Evolutionary conservation across 2,888 invertebrate species (phyloP).

Genomic region (Andrena hattorfiana): DNA sequence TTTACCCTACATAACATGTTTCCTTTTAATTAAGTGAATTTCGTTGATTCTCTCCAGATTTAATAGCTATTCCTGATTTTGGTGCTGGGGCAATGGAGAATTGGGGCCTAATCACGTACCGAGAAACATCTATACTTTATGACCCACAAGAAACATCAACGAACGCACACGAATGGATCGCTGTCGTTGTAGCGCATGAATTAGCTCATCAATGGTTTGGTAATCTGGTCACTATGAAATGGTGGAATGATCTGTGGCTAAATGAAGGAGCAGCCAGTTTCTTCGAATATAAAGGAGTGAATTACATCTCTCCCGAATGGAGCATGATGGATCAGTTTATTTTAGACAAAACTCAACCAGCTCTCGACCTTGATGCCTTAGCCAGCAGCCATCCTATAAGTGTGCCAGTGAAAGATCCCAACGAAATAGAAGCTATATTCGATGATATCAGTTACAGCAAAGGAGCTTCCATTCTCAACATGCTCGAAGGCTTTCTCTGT

Average conservation of each 20-base stretch:
- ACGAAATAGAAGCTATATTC: slow-evolving; percentile 90
- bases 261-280: slow-evolving; percentile 95
- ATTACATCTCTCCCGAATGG: slow-evolving; percentile 88
- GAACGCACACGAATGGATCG: slow-evolving; percentile 89
- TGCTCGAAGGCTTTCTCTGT: slow-evolving; percentile 90
- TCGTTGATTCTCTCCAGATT: slow-evolving; percentile 85
- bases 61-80: slow-evolving; percentile 90
- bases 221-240: slow-evolving; percentile 96
- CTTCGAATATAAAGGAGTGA: slow-evolving; percentile 91
- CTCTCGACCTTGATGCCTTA: slow-evolving; percentile 89
- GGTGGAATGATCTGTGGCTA: slow-evolving; percentile 97
- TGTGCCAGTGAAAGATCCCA: slow-evolving; percentile 89
- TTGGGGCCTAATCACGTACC: slow-evolving; percentile 93
- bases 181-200: slow-evolving; percentile 89
- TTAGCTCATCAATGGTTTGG: slow-evolving; percentile 96
- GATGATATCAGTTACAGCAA: slow-evolving; percentile 92
- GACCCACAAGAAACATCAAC: slow-evolving; percentile 89
- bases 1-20: background rate
- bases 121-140: slow-evolving; percentile 89
- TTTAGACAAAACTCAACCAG: slow-evolving; percentile 89
- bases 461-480: slow-evolving; percentile 90
- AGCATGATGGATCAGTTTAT: slow-evolving; percentile 91
- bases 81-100: slow-evolving; percentile 91
- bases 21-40: background rate
- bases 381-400: slow-evolving; percentile 91